Conservation (phyloP, 30 jellyfish, hydroid and myxozoan species). For the Pseudorhiza aurosa region DNA sequence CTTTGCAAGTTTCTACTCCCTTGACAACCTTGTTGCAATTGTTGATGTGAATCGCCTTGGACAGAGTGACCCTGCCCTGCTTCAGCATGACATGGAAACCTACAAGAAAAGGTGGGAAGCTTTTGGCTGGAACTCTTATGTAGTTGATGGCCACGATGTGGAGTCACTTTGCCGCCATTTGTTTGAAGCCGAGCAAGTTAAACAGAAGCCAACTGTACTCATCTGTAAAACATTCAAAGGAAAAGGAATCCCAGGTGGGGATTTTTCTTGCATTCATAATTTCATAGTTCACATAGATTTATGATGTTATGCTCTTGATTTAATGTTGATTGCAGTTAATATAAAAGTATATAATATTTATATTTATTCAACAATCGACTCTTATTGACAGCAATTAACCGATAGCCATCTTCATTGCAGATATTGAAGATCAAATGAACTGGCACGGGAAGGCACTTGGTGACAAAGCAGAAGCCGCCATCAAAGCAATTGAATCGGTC, state of each 20-base stretch:
- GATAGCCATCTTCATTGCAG: too few relatives aligned
- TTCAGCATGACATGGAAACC: constrained; percentile 84
- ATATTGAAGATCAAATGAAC: constrained; percentile 84
- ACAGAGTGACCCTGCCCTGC: constrained; percentile 94
- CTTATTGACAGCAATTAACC: too few relatives aligned
- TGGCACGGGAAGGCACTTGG: constrained; percentile 99
- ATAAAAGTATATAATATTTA: too few relatives aligned
- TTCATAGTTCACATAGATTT: too few relatives aligned
- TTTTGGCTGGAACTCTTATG: constrained; percentile 92
- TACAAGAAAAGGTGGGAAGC: constrained; percentile 96
- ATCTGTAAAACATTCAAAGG: constrained; percentile 95
- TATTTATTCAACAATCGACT: too few relatives aligned
- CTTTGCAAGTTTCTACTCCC: constrained; percentile 90
- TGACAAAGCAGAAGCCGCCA: constrained; percentile 81
- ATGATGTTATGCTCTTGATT: too few relatives aligned
- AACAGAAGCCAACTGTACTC: constrained; percentile 85
- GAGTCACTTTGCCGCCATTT: constrained; percentile 84
- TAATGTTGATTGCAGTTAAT: too few relatives aligned
- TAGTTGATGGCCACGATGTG: constrained; percentile 93
- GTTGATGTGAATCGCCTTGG: constrained; percentile 95
- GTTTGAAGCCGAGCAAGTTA: constrained; percentile 77
- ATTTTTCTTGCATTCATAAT: not conserved
- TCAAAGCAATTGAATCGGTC: constrained; percentile 56
- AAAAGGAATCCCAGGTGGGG: constrained; percentile 67
- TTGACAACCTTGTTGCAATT: constrained; percentile 94